phyloP scores from a whole-genome alignment of 2,797 vertebrate species.

The Macrochelys suwanniensis region DNA sequence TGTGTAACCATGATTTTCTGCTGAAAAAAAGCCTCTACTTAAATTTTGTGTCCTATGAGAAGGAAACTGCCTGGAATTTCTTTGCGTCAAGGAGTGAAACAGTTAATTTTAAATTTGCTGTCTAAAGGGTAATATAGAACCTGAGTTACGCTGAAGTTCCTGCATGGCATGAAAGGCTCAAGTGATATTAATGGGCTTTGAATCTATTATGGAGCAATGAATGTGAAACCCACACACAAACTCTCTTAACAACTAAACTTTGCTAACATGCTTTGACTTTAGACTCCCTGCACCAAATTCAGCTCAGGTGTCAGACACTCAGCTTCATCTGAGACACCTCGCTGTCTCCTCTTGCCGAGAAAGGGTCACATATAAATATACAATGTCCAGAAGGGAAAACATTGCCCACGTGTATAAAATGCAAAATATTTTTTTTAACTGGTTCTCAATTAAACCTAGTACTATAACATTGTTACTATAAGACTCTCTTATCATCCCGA shows the following conservation, averaged over 20 bases:
- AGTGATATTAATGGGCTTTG: neutral
- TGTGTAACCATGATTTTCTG: neutral
- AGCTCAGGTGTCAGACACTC: neutral
- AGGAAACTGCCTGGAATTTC: rapidly evolving
- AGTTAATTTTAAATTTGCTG: neutral
- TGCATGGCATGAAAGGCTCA: neutral
- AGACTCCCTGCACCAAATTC: neutral
- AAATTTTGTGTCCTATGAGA: neutral
- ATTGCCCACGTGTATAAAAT: neutral
- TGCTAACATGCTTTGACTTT: neutral
- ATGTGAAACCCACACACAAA: neutral
- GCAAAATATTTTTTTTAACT: neutral
- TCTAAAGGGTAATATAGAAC: neutral
- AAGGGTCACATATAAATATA: neutral
- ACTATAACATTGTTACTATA: neutral
- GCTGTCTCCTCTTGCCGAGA: neutral
- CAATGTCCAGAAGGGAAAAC: neutral
- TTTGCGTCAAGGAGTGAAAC: neutral
- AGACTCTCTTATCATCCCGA: neutral
- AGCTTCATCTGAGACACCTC: neutral
- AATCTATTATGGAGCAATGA: neutral
- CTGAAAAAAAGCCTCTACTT: neutral
- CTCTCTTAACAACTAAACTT: neutral
- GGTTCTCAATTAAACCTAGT: neutral
- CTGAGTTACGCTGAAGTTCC: neutral